A percentile compares a stretch with the other conserved stretches of the same genome.
These are phyloP conservation scores for Trichogramma pretiosum DNA, from an alignment of 1,140 invertebrate genomes.

Conservation along the genomic window DNA sequence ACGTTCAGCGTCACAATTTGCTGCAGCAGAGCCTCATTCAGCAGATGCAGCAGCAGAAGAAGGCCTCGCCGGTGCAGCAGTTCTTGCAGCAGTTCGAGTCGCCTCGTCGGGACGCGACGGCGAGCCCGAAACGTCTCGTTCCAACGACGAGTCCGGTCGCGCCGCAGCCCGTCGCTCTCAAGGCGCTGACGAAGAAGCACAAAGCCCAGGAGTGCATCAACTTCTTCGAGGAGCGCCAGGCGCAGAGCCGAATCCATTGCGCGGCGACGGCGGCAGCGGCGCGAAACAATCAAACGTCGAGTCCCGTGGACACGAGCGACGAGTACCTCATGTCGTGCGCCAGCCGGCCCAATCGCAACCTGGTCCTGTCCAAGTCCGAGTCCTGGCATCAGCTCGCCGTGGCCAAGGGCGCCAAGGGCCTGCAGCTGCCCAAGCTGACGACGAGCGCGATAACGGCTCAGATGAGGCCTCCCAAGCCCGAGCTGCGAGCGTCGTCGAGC, in stretches of 20 bases:
- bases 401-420: constrained; percentile 26
- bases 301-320: constrained; percentile 36
- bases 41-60: constrained; percentile 26
- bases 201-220: constrained; percentile 31
- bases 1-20: constrained; percentile 38
- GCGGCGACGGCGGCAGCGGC: constrained; percentile 23
- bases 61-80: neutral
- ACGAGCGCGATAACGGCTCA: no score
- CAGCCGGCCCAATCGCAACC: constrained; percentile 32
- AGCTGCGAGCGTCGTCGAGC: constrained; percentile 63
- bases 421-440: constrained; percentile 25
- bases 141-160: constrained; percentile 16
- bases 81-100: constrained; percentile 18
- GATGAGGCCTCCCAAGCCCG: constrained; percentile 38
- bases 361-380: constrained; percentile 63
- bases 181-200: constrained; percentile 19
- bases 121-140: constrained; percentile 2
- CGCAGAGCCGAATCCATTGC: no score
- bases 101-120: neutral
- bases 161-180: no score
- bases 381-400: constrained; percentile 63
- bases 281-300: constrained; percentile 25
- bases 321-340: constrained; percentile 39
- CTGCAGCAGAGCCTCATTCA: constrained; percentile 34
- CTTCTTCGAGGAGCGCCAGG: constrained; percentile 33